These are phyloP conservation scores for Bombyx huttoni DNA, from an alignment of 2,888 invertebrate species.

Conservation along the genomic window DNA sequence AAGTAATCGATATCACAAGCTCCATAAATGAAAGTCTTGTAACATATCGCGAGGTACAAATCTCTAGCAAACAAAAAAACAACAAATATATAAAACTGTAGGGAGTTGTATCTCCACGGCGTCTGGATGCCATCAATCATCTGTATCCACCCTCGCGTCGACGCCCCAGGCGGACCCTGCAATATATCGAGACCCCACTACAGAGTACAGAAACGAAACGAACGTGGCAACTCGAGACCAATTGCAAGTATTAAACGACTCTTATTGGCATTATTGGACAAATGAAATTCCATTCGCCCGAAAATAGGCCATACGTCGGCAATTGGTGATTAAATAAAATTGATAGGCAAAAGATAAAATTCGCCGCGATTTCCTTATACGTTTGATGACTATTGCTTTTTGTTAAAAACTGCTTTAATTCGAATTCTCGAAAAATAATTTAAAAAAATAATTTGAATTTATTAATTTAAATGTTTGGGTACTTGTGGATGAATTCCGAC, in stretches of 20 bases:
- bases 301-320: too few species aligned
- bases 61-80: not conserved
- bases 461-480: too few species aligned
- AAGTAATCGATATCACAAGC: too few species aligned
- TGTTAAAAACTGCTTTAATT: too few species aligned
- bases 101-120: slow-evolving; percentile 1
- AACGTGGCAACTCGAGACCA: not conserved
- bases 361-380: too few species aligned
- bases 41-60: not conserved
- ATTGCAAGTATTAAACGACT: not conserved
- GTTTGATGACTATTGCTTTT: too few species aligned
- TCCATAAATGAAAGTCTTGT: not conserved
- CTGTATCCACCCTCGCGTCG: slow-evolving; percentile 8
- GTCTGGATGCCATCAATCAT: slow-evolving; percentile 28
- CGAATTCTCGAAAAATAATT: too few species aligned
- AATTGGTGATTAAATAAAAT: too few species aligned
- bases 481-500: too few species aligned
- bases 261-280: not conserved
- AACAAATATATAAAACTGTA: not conserved
- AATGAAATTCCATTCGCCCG: too few species aligned
- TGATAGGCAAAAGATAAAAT: too few species aligned
- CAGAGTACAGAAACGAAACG: slow-evolving; percentile 1
- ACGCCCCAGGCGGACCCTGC: slow-evolving; percentile 11
- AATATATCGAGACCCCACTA: slow-evolving; percentile 15
- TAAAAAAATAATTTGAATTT: too few species aligned